Evolutionary conservation across 2,113 vertebrate species (phyloP).

Genomic region (Onychostoma macrolepis): DNA sequence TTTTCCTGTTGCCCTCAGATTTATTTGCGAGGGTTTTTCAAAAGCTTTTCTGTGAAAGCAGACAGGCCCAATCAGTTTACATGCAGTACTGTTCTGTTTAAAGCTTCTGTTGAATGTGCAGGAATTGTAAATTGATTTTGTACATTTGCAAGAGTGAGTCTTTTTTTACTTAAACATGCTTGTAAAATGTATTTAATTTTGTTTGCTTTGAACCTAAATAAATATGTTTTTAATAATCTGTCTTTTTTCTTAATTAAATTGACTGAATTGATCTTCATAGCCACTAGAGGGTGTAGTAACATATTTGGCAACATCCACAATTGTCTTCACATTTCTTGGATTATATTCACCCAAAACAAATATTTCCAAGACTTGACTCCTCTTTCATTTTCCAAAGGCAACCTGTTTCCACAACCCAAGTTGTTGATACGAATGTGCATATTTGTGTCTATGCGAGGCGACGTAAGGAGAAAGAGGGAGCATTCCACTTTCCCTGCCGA

Average conservation of each 20-base stretch:
- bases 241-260: background rate
- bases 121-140: conserved; percentile 19
- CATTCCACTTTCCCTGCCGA: background rate
- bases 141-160: background rate
- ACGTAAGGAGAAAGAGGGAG: background rate
- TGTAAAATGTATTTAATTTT: background rate
- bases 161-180: conserved; percentile 3
- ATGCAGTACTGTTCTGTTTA: conserved; percentile 37
- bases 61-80: conserved; percentile 43
- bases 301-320: background rate
- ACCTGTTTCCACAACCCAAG: background rate
- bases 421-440: background rate
- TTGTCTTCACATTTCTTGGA: background rate
- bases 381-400: background rate
- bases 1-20: background rate
- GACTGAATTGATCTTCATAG: background rate
- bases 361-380: background rate
- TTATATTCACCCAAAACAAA: background rate
- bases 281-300: conserved; percentile 9
- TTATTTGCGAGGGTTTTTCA: background rate
- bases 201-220: conserved; percentile 14
- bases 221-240: background rate
- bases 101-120: conserved; percentile 37
- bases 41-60: conserved; percentile 41
- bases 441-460: background rate